These are phyloP conservation scores for Campylomormyrus numenius DNA, from an alignment of 2,113 vertebrate genomes.

Conservation along the genomic window DNA sequence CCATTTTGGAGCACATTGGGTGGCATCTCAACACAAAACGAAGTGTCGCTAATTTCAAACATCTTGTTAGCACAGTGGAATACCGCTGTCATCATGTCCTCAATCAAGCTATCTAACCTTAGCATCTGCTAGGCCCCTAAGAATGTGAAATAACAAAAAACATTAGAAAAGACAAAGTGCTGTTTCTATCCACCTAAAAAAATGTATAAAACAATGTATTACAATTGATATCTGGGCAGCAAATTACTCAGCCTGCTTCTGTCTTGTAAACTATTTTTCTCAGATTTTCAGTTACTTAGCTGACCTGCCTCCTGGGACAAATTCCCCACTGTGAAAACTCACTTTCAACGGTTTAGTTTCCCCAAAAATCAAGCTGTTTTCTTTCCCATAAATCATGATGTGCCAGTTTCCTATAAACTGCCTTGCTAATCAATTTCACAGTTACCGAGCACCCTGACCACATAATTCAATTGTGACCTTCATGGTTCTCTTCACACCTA, in stretches of 20 bases:
- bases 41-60: neutral
- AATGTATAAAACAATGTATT: neutral
- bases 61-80: neutral
- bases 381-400: neutral
- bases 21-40: neutral
- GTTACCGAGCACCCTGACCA: neutral
- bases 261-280: neutral
- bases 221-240: neutral
- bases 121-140: neutral
- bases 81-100: neutral
- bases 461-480: neutral
- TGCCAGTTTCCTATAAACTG: neutral
- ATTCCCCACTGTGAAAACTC: neutral
- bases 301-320: neutral
- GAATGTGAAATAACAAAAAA: neutral
- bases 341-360: neutral
- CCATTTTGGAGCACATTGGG: neutral
- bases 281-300: neutral
- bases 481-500: neutral
- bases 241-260: neutral
- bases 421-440: slow-evolving; percentile 8
- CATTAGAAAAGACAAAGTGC: neutral
- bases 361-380: neutral
- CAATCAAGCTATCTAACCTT: neutral
- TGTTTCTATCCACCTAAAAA: neutral